These are phyloP conservation scores for Diaperis boleti DNA, from an alignment of 2,888 invertebrate genomes.

Conservation along the genomic window DNA sequence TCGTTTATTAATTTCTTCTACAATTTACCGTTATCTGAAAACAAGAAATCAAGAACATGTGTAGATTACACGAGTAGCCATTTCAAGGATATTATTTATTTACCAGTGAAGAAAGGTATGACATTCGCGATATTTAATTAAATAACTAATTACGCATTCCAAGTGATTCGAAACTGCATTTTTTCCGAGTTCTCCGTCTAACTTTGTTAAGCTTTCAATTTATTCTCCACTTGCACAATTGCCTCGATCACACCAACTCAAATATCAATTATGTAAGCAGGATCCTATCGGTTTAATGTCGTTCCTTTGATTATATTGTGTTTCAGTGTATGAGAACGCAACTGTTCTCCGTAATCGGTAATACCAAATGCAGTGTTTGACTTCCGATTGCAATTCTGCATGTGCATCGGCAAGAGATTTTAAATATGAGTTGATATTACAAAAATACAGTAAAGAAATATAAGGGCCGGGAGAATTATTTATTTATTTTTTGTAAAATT, in stretches of 20 bases:
- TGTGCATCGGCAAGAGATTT: too few relatives aligned
- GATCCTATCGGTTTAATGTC: constrained; percentile 13
- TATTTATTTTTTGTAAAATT: too few relatives aligned
- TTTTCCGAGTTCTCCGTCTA: not conserved
- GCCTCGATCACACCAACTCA: constrained; percentile 23
- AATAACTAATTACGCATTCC: constrained; percentile 20
- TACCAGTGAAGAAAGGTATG: constrained; percentile 25
- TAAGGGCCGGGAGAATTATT: too few relatives aligned
- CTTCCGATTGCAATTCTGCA: too few relatives aligned
- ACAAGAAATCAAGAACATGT: constrained; percentile 27
- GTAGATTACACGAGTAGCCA: constrained; percentile 19
- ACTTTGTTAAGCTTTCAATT: not conserved
- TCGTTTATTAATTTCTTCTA: not conserved
- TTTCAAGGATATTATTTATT: constrained; percentile 28
- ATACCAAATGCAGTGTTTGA: too few relatives aligned
- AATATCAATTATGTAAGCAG: constrained; percentile 36
- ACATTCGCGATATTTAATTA: constrained; percentile 24
- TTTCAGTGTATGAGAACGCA: too few relatives aligned
- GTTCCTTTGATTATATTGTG: constrained; percentile 7
- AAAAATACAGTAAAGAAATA: too few relatives aligned
- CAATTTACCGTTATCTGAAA: constrained; percentile 12
- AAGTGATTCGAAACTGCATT: not conserved
- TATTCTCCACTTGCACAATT: constrained; percentile 1
- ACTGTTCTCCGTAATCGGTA: too few relatives aligned
- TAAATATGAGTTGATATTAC: too few relatives aligned